phyloP scores from a whole-genome alignment of 2,797 vertebrate genomes.

The Eupleurogrammus muticus region DNA sequence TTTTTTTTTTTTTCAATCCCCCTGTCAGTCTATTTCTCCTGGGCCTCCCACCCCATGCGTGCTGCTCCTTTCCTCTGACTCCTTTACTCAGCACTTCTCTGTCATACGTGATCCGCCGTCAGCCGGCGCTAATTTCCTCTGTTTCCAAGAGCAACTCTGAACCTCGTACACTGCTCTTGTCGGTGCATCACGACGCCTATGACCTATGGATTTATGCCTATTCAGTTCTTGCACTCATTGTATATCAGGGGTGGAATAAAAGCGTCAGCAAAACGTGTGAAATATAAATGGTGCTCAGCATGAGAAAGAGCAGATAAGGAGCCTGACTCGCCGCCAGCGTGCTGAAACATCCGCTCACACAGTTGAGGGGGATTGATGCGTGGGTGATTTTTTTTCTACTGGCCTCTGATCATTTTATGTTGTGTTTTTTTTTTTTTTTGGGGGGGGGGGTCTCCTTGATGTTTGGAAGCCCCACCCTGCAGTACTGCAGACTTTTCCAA shows the following conservation, averaged over 20 bases:
- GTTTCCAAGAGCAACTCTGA: conserved; percentile 6
- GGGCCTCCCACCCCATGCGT: neutral
- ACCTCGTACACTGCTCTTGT: neutral
- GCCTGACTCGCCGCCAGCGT: conserved; percentile 10
- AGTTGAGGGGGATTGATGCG: conserved; percentile 25
- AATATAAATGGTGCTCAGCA: conserved; percentile 41
- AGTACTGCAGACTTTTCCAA: conserved; percentile 50
- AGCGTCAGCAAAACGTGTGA: conserved; percentile 35
- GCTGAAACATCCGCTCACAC: conserved; percentile 21
- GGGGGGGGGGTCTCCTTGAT: too few species aligned
- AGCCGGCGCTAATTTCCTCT: conserved; percentile 7
- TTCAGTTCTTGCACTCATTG: conserved; percentile 22
- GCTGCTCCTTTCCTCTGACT: conserved; percentile 18
- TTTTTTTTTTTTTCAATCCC: neutral
- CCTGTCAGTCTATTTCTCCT: neutral
- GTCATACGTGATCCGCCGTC: neutral
- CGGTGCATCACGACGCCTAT: conserved; percentile 1
- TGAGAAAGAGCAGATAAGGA: conserved; percentile 27
- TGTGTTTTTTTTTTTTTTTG: neutral
- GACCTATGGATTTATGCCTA: conserved; percentile 26
- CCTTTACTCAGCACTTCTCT: conserved; percentile 11
- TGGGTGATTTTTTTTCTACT: conserved; percentile 34
- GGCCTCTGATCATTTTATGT: conserved; percentile 16
- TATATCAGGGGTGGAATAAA: conserved; percentile 13
- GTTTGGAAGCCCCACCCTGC: conserved; percentile 49